Evolutionary conservation across 2,113 vertebrate genomes (phyloP), one percentile per base, ranked within the genome.

Genomic region (Ophthalmolycus amberensis): DNA sequence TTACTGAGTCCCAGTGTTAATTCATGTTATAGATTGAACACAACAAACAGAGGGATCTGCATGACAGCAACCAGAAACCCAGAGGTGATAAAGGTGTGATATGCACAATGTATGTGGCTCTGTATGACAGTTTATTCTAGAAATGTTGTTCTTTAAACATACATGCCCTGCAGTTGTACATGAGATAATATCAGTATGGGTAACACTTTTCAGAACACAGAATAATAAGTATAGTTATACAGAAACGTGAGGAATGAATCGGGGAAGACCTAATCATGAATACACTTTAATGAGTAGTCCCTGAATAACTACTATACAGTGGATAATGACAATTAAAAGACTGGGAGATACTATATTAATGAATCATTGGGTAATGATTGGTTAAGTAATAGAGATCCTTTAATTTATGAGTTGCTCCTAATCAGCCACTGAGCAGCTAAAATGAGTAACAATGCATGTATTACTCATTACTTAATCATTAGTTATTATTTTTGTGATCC

Each of bases 21-120:
- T 89, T 87, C 83, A 84, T 77, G 83, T 81, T 76, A 88, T 79
- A 82, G 42, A 82, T 82, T 79, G 78, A 74, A 77, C 63, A 74
- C 15, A 67, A 66, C 71, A 88, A 74, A 83, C 80, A 75, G 77
- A 75, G 82, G 72, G 63, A 90, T 62, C 80, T 84, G 85, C 77
- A 34, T 77, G 85, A 81, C 40, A 83, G 71, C 72, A 77, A 64
- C 52, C 38, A 59, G 70, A 69, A 18, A 71, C 66, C 79, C 50
- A 56, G 5, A 78, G 67, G 71, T 77, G 65, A 56, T 83, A 42
- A 70, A 52, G 78, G 74, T 56, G 42, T 74, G 75, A 10, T 50
- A 46, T 56, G 42, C 50, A 18, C 18, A 37, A 10, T 22, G 42
- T 68, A 64, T 58, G 48, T 27, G 18, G 18, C 65, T 56, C 32